These are phyloP conservation scores for Thamnophis elegans DNA, from an alignment of 2,797 vertebrate genomes.

Conservation along the genomic window DNA sequence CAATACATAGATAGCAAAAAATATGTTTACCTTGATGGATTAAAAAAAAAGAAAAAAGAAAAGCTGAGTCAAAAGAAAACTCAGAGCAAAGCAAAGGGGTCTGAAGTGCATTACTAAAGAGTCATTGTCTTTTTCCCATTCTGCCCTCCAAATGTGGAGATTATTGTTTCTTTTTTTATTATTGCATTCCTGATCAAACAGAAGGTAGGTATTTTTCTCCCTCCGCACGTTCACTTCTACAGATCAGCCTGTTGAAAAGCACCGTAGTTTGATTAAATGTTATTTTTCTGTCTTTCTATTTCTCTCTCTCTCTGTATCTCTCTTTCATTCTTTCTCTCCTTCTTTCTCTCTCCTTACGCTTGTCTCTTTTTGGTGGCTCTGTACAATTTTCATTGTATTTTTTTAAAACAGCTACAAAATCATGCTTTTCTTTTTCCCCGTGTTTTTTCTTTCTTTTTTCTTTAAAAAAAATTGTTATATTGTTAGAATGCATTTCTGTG, in stretches of 20 bases:
- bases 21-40: constrained; percentile 72
- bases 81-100: constrained; percentile 78
- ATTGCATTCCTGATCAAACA: constrained; percentile 96
- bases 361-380: constrained; percentile 72
- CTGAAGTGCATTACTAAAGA: constrained; percentile 89
- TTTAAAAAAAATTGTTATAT: constrained; percentile 67
- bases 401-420: constrained; percentile 67
- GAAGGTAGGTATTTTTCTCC: constrained; percentile 98
- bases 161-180: constrained; percentile 92
- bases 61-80: constrained; percentile 16
- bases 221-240: constrained; percentile 96
- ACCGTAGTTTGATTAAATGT: constrained; percentile 98
- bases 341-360: constrained; percentile 58
- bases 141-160: constrained; percentile 91
- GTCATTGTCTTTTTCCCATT: constrained; percentile 96
- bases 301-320: constrained; percentile 47
- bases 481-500: constrained; percentile 90
- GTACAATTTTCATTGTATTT: constrained; percentile 70
- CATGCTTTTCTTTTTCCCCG: constrained; percentile 60
- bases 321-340: constrained; percentile 51
- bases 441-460: constrained; percentile 37
- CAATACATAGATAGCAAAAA: constrained; percentile 15
- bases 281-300: constrained; percentile 63
- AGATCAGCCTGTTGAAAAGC: constrained; percentile 97
- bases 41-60: constrained; percentile 51